Conservation (phyloP, 1,140 invertebrate genomes). For the fruit fly (Drosophila melanogaster) region Release_6_plus_ISO1_MT NT_033779.5:13114001-13114500, state of each 20-base stretch:
- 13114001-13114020: constrained; percentile 27
- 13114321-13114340: constrained; percentile 59
- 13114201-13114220: constrained; percentile 74
- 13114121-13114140: constrained; percentile 18
- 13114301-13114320: constrained; percentile 58
- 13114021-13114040: constrained; percentile 11
- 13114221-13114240: constrained; percentile 81
- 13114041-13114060: constrained; percentile 53
- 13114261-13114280: constrained; percentile 53
- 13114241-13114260: constrained; percentile 69
- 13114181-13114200: constrained; percentile 44
- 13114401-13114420: constrained; percentile 46
- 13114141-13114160: constrained; percentile 1
- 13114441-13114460: neutral
- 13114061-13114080: constrained; percentile 76
- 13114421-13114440: constrained; percentile 16
- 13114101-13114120: constrained; percentile 72
- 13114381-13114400: neutral
- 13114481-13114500: neutral
- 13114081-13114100: constrained; percentile 79
- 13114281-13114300: constrained; percentile 82
- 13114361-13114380: neutral
- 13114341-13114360: constrained; percentile 14
- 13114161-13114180: constrained; percentile 3
- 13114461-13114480: constrained; percentile 13